Conservation (phyloP, 2,888 invertebrate genomes). For the Parnassius mnemosyne region DNA sequence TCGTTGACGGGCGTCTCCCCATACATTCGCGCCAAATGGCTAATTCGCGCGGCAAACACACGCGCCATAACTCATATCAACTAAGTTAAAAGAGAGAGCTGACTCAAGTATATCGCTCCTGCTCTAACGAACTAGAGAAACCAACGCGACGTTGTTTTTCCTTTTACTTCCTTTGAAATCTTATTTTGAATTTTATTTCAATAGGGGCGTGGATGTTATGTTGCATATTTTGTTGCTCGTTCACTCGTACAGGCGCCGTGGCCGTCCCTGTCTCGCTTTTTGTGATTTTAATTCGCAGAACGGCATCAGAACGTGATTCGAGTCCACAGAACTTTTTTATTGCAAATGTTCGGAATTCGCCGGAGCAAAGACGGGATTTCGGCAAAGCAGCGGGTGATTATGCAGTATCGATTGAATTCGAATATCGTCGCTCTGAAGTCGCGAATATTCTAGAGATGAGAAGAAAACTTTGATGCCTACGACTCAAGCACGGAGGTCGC, state of each 20-base stretch:
- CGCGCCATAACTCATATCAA: conserved; percentile 77
- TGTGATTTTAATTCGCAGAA: conserved; percentile 80
- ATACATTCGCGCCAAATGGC: conserved; percentile 71
- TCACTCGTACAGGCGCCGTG: conserved; percentile 53
- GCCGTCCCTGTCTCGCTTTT: conserved; percentile 70
- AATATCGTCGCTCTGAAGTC: conserved; percentile 36
- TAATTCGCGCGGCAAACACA: conserved; percentile 76
- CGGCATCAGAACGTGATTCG: conserved; percentile 76
- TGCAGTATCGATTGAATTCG: conserved; percentile 54
- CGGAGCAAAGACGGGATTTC: conserved; percentile 62
- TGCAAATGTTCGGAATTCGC: conserved; percentile 67
- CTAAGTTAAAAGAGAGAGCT: conserved; percentile 60
- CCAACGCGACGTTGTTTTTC: conserved; percentile 71
- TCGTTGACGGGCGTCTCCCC: conserved; percentile 59
- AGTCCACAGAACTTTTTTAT: conserved; percentile 73
- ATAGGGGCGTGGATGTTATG: conserved; percentile 80
- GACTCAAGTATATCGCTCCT: conserved; percentile 56
- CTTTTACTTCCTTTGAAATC: conserved; percentile 77
- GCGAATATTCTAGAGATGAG: conserved; percentile 15
- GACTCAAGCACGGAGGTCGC: conserved; percentile 9
- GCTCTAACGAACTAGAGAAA: conserved; percentile 72
- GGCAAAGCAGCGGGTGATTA: conserved; percentile 48
- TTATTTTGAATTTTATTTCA: conserved; percentile 79
- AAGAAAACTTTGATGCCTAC: conserved; percentile 14
- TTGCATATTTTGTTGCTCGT: conserved; percentile 80